Evolutionary conservation across 2,113 vertebrate genomes (phyloP).

Genomic region (Puma concolor): DNA sequence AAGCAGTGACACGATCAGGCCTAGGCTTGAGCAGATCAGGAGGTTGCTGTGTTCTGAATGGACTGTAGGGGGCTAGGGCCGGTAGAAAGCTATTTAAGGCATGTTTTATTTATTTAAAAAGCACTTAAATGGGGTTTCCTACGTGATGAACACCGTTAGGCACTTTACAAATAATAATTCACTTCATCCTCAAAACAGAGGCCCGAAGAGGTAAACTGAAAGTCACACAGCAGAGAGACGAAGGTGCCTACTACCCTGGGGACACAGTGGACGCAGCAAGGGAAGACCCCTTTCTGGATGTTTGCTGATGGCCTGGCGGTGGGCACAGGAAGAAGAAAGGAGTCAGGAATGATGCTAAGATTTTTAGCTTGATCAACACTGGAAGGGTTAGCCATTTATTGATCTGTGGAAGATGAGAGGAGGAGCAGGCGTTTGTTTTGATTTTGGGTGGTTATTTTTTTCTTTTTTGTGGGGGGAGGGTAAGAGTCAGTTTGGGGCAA

Average conservation of each 20-base stretch:
- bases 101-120: constrained; percentile 7
- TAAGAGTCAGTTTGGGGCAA: neutral
- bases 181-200: neutral
- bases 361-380: neutral
- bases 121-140: neutral
- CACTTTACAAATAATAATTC: neutral
- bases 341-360: neutral
- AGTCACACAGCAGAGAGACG: neutral
- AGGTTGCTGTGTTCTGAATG: neutral
- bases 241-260: neutral
- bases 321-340: neutral
- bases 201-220: neutral
- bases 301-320: neutral
- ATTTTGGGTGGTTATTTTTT: neutral
- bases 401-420: neutral
- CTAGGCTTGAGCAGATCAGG: neutral
- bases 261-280: neutral
- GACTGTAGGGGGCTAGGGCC: constrained; percentile 28
- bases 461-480: fast-evolving
- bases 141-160: neutral
- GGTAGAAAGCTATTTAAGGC: neutral
- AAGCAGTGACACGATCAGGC: neutral
- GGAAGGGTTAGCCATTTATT: neutral
- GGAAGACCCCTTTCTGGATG: neutral
- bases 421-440: neutral